These are phyloP conservation scores for Ips typographus DNA, from an alignment of 1,140 invertebrate species.

Conservation along the genomic window DNA sequence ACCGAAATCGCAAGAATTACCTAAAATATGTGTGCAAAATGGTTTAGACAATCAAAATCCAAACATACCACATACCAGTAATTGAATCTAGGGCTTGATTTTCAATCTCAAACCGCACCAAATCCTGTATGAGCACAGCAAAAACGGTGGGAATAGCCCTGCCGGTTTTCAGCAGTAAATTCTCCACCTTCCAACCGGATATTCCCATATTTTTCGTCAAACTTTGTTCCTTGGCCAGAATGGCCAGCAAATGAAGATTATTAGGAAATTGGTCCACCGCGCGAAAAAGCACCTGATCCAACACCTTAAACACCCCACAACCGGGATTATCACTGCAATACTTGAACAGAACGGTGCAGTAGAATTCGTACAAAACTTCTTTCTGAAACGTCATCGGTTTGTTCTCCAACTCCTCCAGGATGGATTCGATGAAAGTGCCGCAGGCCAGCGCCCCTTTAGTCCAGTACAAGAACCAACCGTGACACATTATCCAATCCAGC, in stretches of 20 bases:
- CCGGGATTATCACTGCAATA: slow-evolving; percentile 40
- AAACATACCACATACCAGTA: slow-evolving; percentile 39
- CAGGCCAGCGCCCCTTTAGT: slow-evolving; percentile 45
- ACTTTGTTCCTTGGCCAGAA: slow-evolving; percentile 46
- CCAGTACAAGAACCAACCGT: slow-evolving; percentile 57
- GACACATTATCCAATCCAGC: slow-evolving; percentile 59
- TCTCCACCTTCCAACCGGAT: slow-evolving; percentile 50
- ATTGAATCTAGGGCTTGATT: slow-evolving; percentile 43
- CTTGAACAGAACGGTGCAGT: slow-evolving; percentile 54
- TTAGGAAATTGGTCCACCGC: slow-evolving; percentile 57
- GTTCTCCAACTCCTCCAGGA: slow-evolving; percentile 41
- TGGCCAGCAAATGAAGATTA: slow-evolving; percentile 58
- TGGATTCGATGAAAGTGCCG: slow-evolving; percentile 48
- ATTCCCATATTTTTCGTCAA: slow-evolving; percentile 45
- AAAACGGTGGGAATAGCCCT: slow-evolving; percentile 48
- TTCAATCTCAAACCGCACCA: slow-evolving; percentile 40
- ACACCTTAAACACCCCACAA: slow-evolving; percentile 40
- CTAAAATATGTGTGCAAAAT: slow-evolving; percentile 19
- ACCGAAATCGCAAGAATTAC: slow-evolving; percentile 27
- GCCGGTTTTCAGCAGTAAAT: slow-evolving; percentile 46
- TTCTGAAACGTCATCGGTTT: slow-evolving; percentile 44
- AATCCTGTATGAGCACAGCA: slow-evolving; percentile 47
- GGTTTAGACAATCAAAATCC: background rate
- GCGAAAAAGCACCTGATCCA: slow-evolving; percentile 46
- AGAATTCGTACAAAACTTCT: slow-evolving; percentile 56